Base-by-base conservation (phyloP, 2,797 vertebrate genomes). In the Vipera ursinii region DNA sequence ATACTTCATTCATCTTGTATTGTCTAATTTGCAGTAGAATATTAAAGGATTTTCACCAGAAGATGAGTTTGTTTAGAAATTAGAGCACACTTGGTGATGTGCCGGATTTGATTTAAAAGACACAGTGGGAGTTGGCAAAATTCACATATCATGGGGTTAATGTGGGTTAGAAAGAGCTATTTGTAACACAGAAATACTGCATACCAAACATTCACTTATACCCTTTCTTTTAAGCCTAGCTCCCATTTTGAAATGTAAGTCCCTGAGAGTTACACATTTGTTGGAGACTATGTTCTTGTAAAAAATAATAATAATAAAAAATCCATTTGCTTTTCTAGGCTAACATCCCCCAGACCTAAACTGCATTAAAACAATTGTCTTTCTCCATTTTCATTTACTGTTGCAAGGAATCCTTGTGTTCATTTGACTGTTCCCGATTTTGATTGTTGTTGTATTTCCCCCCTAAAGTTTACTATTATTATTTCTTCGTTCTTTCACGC, bases 141-240 rank as follows among this genome's bases (percentile, higher is more conserved):
- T 96, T 96, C 97, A 94, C 97, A 86, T 95, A 96, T 95, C 97
- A 92, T 94, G 97, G 98, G 97, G 98, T 98, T 98, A 97, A 98
- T 97, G 97, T 93, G 97, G 98, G 97, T 98, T 97, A 98, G 97
- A 97, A 97, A 96, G 95, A 97, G 97, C 97, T 97, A 97, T 97
- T 97, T 97, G 98, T 97, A 97, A 97, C 95, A 94, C 97, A 97
- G 95, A 98, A 97, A 97, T 97, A 97, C 96, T 94, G 98, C 98
- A 96, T 96, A 97, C 98, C 97, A 97, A 97, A 97, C 94, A 97
- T 97, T 95, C 98, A 97, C 98, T 98, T 97, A 97, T 97, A 89
- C 65, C 97, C 98, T 98, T 98, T 94, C 97, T 96, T 96, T 98
- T 97, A 97, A 98, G 98, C 98, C 98, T 95, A 93, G 96, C 96